Base-by-base conservation (phyloP, 2,797 vertebrate genomes). In the Chiloscyllium punctatum region DNA sequence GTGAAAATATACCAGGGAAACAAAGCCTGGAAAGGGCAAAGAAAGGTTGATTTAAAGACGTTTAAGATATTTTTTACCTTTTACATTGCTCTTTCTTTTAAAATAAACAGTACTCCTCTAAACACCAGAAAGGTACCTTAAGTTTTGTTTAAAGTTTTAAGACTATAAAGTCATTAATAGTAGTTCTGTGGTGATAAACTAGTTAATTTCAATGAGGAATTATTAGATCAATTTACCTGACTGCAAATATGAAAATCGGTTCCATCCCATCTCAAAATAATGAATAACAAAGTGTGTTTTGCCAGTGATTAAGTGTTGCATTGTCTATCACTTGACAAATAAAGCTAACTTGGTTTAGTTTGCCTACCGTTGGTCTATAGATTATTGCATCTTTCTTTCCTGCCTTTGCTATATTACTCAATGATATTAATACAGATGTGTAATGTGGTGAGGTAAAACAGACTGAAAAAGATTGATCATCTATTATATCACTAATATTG, bases 401-500 rank as follows among this genome's bases (percentile, higher is more conserved):
- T 88, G 42, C 37, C 6, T 1, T 42, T 69, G 18, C 18, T 21
- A 13, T 27, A 15, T 69, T 69, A 94, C 23, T 71, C n/a, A 27
- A 48, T 48, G n/a, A 51, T 94, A 69, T 69, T 42, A 15, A 21
- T 71, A 72, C 42, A 25, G 68, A 25, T 71, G n/a, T 42, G 37
- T 9, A 84, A 30, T 18, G 6, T 79, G 25, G 62, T 92, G 57
- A 91, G 9, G 30, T 91, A 18, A 42, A 42, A 25, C 62, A 92
- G 90, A 48, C 18, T 84, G 82, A 37, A 84, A 23, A 42, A 48
- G 82, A 84, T 57, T n/a, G 87, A 48, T 74, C 30, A 3, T 95
- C 2, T 48, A 94, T 94, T 72, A 91, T 66, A 15, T 48, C 42
- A 37, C 37, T 77, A 77, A 72, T 94, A 74, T 94, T 94, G 94